A percentile compares a stretch with the other conserved stretches of the same genome.
phyloP scores from a whole-genome alignment of 2,797 vertebrate species.

The Loris lydekkerianus region DNA sequence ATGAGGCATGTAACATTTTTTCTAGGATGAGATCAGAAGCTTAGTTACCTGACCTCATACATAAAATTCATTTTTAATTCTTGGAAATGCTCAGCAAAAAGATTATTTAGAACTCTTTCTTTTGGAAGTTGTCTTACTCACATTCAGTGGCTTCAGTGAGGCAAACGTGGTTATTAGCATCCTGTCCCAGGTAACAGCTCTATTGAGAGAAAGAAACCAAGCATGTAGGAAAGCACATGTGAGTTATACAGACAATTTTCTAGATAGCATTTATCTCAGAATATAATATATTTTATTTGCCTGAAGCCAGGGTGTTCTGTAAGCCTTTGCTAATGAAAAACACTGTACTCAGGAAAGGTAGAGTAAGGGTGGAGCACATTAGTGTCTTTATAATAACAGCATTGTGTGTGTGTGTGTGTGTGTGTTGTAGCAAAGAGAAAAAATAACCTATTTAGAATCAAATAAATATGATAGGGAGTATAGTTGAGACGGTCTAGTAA shows the following conservation, averaged over 20 bases:
- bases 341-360: background rate
- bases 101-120: background rate
- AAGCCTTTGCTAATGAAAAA: conserved; percentile 9
- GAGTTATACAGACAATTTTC: conserved; percentile 28
- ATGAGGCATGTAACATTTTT: too few relatives aligned
- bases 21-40: too few relatives aligned
- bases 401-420: background rate
- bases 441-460: background rate
- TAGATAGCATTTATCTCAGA: conserved; percentile 27
- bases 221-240: background rate
- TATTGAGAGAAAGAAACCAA: conserved; percentile 8
- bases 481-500: background rate
- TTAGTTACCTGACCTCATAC: too few relatives aligned
- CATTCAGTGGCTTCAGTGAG: background rate
- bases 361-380: background rate
- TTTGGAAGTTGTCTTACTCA: background rate
- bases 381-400: background rate
- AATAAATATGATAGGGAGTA: background rate
- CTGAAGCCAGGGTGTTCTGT: background rate
- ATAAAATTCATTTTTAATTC: background rate
- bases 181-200: background rate
- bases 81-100: background rate
- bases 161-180: background rate
- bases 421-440: background rate
- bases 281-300: background rate